Percentiles rank a stretch among this genome's conserved stretches.
phyloP scores from a whole-genome alignment of 2,888 invertebrate genomes.

The Hybos culiciformis region DNA sequence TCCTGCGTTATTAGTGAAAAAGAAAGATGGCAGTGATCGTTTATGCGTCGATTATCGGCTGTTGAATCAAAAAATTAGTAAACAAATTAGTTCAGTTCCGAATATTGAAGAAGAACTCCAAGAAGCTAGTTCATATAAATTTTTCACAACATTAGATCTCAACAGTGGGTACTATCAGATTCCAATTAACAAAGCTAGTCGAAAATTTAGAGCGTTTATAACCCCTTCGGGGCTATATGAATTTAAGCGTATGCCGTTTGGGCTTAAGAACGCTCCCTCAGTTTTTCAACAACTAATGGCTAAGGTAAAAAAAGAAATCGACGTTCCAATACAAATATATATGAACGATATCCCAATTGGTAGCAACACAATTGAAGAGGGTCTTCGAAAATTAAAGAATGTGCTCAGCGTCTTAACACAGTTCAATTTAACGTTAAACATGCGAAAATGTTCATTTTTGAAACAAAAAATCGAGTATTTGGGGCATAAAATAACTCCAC shows the following conservation, averaged over 20 bases:
- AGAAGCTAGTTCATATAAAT: slow-evolving; percentile 18
- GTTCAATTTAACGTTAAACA: too few species aligned
- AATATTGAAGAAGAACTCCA: slow-evolving; percentile 23
- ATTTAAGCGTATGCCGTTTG: slow-evolving; percentile 26
- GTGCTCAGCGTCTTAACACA: too few species aligned
- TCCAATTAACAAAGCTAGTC: slow-evolving; percentile 16
- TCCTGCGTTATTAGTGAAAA: slow-evolving; percentile 19
- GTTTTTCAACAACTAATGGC: slow-evolving; percentile 21
- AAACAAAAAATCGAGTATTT: too few species aligned
- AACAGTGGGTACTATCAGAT: slow-evolving; percentile 27
- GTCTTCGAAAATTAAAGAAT: too few species aligned
- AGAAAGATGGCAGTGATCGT: slow-evolving; percentile 16
- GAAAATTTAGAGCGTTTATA: slow-evolving; percentile 23
- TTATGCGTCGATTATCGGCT: slow-evolving; percentile 17
- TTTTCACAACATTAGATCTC: slow-evolving; percentile 22
- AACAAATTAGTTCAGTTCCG: slow-evolving; percentile 14
- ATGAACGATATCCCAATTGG: too few species aligned
- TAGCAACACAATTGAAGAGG: too few species aligned
- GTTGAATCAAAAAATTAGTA: slow-evolving; percentile 4
- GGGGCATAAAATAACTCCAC: too few species aligned
- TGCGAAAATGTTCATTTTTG: too few species aligned
- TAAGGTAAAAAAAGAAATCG: too few species aligned
- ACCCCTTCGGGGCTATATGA: slow-evolving; percentile 23
- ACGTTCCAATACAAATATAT: too few species aligned
- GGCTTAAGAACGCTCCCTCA: slow-evolving; percentile 22